Evolutionary conservation across 2,888 invertebrate genomes (phyloP).

Genomic region (Xestia rhomboidea): DNA sequence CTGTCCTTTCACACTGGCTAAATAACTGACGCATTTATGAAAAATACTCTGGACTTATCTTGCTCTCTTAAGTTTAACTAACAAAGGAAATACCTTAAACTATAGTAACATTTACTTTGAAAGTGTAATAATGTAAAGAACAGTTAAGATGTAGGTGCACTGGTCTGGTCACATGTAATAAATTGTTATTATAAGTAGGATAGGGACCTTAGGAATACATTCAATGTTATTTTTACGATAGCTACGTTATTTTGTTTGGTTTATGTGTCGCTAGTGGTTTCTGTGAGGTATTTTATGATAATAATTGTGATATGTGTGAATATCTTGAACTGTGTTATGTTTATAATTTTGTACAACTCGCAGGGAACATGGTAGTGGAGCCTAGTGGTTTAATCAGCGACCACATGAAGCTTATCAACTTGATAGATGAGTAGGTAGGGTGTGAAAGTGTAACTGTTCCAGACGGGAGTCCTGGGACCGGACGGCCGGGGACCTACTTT

Average conservation of each 20-base stretch:
- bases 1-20: background rate
- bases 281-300: slow-evolving; percentile 1
- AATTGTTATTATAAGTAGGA: background rate
- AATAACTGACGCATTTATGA: slow-evolving; percentile 62
- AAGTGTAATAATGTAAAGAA: background rate
- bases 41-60: slow-evolving; percentile 59
- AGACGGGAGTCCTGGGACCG: background rate
- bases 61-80: slow-evolving; percentile 60
- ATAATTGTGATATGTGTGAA: background rate
- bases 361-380: background rate
- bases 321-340: background rate
- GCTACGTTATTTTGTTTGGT: slow-evolving; percentile 42
- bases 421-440: background rate
- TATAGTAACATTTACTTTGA: background rate
- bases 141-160: slow-evolving; percentile 1
- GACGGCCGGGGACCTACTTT: no score
- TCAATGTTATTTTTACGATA: slow-evolving; percentile 42
- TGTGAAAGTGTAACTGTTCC: background rate
- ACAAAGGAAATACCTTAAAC: slow-evolving; percentile 2
- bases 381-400: background rate
- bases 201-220: slow-evolving; percentile 27
- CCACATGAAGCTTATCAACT: background rate
- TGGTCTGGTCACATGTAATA: slow-evolving; percentile 5
- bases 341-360: background rate
- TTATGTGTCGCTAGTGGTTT: slow-evolving; percentile 16